Evolutionary conservation across 2,797 vertebrate species (phyloP), one percentile per base, ranked within the genome.

Genomic region (Rhincodon typus): DNA sequence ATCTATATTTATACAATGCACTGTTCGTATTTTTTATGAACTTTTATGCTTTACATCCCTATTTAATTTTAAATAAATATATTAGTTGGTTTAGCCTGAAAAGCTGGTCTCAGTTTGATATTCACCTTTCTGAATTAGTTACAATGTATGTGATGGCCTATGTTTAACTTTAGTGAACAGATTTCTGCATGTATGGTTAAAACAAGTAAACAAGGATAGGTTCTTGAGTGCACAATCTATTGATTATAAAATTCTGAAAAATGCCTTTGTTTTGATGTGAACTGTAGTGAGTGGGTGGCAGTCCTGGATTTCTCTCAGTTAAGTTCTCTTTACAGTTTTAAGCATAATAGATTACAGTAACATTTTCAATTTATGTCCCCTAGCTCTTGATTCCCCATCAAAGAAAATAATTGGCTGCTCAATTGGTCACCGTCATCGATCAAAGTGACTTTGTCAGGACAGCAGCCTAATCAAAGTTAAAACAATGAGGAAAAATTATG

Each of bases 51-150:
- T 91, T n/a, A 66, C 57, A 34, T n/a, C 17, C 34, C 13, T 91
- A 91, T 66, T 90, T 57, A 66, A 91, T 91, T 91, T 66, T 66
- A n/a, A 91, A 91, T 91, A 91, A 91, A 91, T 66, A 91, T 62
- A 34, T 66, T 91, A 66, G 88, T 90, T 53, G 46, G 1, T 91
- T 66, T 62, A 19, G 88, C 57, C 30, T 91, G 88, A 66, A 57
- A 91, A 91, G 21, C 5, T n/a, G 88, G 88, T 91, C 88, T 91
- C 57, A 10, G 88, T 91, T 91, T 91, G 88, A 91, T 66, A 91
- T 66, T 66, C 88, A n/a, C 57, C 88, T 66, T 91, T 91, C 57
- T 66, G 34, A 91, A 91, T 6, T 91, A 88, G 27, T 53, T 88
- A 50, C 15, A 30, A 34, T 66, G 38, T 6, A 66, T 62, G 6